phyloP scores from a whole-genome alignment of 2,113 vertebrate genomes.

The Terrapene triunguis region DNA sequence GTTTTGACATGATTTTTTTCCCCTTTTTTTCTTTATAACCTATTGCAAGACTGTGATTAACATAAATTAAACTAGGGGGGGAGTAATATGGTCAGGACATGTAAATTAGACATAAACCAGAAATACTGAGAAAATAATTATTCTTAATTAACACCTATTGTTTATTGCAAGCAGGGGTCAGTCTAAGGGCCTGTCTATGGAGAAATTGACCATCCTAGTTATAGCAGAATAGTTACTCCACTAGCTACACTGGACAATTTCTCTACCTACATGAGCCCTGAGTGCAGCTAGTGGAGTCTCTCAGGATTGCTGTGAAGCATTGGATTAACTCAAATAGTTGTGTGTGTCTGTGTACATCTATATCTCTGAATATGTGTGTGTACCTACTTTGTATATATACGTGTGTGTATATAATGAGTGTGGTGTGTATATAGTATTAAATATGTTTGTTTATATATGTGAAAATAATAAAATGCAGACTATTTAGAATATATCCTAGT shows the following conservation, averaged over 20 bases:
- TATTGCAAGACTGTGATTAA: conserved; percentile 50
- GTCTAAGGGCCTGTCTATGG: neutral
- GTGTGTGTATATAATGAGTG: neutral
- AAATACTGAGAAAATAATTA: conserved; percentile 47
- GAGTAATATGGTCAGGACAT: conserved; percentile 44
- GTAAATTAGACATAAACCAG: conserved; percentile 39
- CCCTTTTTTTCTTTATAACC: neutral
- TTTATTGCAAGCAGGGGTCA: neutral
- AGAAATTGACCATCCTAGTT: conserved; percentile 13
- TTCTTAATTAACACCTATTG: neutral
- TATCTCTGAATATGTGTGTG: neutral
- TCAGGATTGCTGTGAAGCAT: neutral
- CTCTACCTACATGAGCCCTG: neutral
- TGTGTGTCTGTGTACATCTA: neutral
- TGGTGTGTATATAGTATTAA: neutral
- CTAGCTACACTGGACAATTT: neutral
- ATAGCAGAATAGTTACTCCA: neutral
- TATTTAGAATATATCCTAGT: neutral
- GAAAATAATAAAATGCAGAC: neutral
- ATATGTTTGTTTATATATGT: neutral
- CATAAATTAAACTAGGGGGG: neutral
- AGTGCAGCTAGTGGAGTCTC: accelerated
- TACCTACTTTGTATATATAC: accelerated
- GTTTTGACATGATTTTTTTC: neutral
- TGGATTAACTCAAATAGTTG: neutral